Evolutionary conservation across 2,113 vertebrate species (phyloP).

Genomic region (Strix uralensis): DNA sequence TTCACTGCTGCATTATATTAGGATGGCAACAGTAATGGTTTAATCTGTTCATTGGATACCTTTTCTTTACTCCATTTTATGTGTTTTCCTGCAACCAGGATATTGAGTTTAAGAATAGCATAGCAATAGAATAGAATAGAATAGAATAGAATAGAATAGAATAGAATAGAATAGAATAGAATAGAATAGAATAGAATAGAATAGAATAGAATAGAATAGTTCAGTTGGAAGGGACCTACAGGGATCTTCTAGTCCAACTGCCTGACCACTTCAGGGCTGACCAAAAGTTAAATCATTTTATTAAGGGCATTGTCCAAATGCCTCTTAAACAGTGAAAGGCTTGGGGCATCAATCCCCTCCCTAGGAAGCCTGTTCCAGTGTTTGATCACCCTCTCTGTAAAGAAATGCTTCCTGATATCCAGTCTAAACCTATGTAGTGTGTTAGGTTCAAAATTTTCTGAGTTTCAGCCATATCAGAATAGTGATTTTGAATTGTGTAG

Average conservation of each 20-base stretch:
- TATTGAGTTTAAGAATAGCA: background rate
- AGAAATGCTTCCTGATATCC: background rate
- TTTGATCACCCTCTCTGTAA: background rate
- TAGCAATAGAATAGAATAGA: background rate
- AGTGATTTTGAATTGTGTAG: background rate
- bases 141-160: background rate
- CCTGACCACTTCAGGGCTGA: background rate
- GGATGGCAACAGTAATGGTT: background rate
- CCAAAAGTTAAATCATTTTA: background rate
- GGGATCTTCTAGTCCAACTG: background rate
- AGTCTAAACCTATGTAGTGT: background rate
- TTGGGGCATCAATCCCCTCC: fast-evolving
- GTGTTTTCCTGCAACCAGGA: background rate
- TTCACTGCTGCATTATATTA: background rate
- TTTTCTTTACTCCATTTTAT: background rate
- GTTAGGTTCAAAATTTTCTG: background rate
- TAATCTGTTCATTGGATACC: background rate
- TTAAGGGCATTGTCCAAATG: background rate
- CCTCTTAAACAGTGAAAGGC: background rate
- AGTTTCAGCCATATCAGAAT: background rate
- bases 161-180: background rate
- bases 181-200: background rate
- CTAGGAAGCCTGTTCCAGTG: background rate
- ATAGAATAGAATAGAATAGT: background rate
- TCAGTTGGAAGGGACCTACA: background rate